Conservation (phyloP, 1,140 invertebrate genomes). For the Trachymyrmex septentrionalis region DNA sequence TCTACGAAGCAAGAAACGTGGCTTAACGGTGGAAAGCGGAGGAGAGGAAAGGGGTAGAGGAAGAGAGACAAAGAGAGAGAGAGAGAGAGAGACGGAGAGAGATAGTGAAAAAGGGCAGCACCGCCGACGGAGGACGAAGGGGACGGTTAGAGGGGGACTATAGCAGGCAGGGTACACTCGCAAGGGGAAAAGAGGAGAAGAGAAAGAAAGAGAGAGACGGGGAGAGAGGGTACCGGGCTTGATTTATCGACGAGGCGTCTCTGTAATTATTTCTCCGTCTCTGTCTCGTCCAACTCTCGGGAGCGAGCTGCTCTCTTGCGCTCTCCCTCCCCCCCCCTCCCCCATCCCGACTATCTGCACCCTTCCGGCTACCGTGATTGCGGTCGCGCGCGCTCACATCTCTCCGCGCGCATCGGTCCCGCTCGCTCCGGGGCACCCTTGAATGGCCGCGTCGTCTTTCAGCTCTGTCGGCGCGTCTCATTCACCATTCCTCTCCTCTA, state of each 20-base stretch:
- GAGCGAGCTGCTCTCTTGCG: slow-evolving; percentile 25
- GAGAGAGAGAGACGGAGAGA: slow-evolving; percentile 27
- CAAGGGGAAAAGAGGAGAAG: slow-evolving; percentile 20
- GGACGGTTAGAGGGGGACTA: slow-evolving; percentile 30
- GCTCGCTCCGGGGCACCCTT: slow-evolving; percentile 71
- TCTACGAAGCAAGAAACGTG: slow-evolving; percentile 79
- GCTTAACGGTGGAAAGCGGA: slow-evolving; percentile 72
- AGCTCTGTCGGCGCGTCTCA: slow-evolving; percentile 65
- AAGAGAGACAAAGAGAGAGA: slow-evolving; percentile 54
- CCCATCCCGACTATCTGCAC: slow-evolving; percentile 68
- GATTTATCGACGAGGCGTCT: slow-evolving; percentile 86
- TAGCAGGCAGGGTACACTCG: slow-evolving; percentile 17
- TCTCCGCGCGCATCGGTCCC: slow-evolving; percentile 61
- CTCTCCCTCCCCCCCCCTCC: neutral
- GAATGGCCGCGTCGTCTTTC: slow-evolving; percentile 73
- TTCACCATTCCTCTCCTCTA: slow-evolving; percentile 57
- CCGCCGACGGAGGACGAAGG: slow-evolving; percentile 22
- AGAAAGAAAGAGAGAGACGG: slow-evolving; percentile 38
- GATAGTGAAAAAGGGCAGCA: slow-evolving; percentile 36
- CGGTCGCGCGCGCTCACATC: slow-evolving; percentile 65
- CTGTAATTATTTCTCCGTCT: slow-evolving; percentile 85
- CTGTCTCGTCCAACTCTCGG: slow-evolving; percentile 72
- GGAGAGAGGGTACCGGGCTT: slow-evolving; percentile 70
- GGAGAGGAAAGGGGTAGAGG: slow-evolving; percentile 48
- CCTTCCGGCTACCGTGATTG: slow-evolving; percentile 85